Percentiles rank a stretch among this genome's conserved stretches.
Conservation (phyloP, 1,140 invertebrate genomes). For the Diprion similis region DNA sequence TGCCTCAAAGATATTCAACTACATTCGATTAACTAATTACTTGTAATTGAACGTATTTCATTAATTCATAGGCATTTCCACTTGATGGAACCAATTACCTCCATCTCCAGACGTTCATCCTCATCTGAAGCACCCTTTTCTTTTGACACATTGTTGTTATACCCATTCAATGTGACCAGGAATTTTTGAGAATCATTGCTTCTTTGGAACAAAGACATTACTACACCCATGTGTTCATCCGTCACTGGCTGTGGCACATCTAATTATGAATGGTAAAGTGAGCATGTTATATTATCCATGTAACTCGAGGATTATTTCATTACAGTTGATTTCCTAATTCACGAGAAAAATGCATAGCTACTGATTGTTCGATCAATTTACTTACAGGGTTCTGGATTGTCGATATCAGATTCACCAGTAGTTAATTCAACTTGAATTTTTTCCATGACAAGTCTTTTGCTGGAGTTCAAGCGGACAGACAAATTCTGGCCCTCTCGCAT, state of each 20-base stretch:
- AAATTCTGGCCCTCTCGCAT: constrained; percentile 49
- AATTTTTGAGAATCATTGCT: constrained; percentile 57
- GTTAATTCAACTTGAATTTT: constrained; percentile 57
- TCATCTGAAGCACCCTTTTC: constrained; percentile 47
- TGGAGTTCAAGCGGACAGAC: constrained; percentile 52
- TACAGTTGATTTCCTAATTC: too few relatives aligned
- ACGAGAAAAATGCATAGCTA: not conserved
- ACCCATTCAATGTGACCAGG: constrained; percentile 58
- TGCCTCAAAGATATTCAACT: too few relatives aligned
- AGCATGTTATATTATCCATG: not conserved
- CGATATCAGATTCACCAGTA: constrained; percentile 36
- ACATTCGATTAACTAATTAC: constrained; percentile 10
- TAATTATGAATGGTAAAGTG: constrained; percentile 22
- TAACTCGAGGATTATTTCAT: too few relatives aligned
- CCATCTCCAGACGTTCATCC: constrained; percentile 52
- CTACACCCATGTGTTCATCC: constrained; percentile 55
- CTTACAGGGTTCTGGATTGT: constrained; percentile 48
- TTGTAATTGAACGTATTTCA: not conserved
- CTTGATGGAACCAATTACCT: constrained; percentile 39
- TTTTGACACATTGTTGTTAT: constrained; percentile 50
- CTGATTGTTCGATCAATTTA: constrained; percentile 21
- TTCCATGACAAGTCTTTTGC: constrained; percentile 55
- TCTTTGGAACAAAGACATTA: constrained; percentile 58
- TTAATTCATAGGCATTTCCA: too few relatives aligned
- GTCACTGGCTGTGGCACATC: constrained; percentile 42